Base-by-base conservation (phyloP, 2,113 vertebrate species). In the Merops nubicus region DNA sequence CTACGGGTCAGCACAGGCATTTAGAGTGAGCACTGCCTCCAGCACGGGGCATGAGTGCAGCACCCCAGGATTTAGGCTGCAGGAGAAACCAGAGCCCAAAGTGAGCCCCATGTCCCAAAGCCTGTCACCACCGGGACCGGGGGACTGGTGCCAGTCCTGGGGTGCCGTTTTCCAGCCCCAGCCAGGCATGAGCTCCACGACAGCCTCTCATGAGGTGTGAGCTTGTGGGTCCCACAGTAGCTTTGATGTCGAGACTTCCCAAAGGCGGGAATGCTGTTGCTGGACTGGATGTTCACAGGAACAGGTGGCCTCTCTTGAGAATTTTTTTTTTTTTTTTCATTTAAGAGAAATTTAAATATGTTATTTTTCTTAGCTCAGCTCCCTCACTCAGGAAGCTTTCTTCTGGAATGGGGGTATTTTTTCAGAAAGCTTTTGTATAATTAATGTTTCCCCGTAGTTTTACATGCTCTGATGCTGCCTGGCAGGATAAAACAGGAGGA, bases 21-120 rank as follows among this genome's bases (percentile, higher is more conserved):
- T 38, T 17, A 15, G 26, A 38, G 40, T 0, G 0, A 45, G 13
- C 2, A 7, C 9, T 48, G 8, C 51, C 20, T 17, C 11, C 28
- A 15, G 15, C 1, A 9, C 36, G 62, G 64, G 48, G 43, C 59
- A 33, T 0, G 0, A 47, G 56, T 3, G 1, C 77, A 84, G 65
- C 48, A 22, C 15, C 34, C 13, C 31, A 23, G 21, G 9, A 18
- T 51, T 64, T 12, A 36, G 73, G 15, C 50, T 31, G 23, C 2
- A 25, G 64, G 14, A 43, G 38, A 23, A 43, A 5, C 28, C 31
- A 2, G 45, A 50, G 34, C 48, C 15, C 14, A 4, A 75, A 2
- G 1, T 1, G 15, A 80, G 47, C 62, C 36, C 17, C 5, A 0
- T 9, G 10, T 72, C 47, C 47, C 4, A 0, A 22, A 23, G 64